Evolutionary conservation across 2,888 invertebrate genomes (phyloP), one percentile per base, ranked within the genome.

Genomic region (Lepidochrysops patricia): DNA sequence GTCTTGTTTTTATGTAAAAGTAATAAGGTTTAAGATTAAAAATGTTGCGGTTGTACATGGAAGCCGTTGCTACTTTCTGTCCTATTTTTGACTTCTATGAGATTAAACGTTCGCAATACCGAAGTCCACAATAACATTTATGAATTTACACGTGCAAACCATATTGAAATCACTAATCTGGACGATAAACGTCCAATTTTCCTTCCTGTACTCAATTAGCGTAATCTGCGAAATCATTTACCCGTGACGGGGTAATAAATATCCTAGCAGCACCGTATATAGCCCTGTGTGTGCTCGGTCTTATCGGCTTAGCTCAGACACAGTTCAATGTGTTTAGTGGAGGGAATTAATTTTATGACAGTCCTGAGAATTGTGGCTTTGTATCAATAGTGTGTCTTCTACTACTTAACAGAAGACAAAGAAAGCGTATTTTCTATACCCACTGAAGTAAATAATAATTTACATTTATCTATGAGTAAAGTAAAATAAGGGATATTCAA

Each of bases 331-430:
- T 43, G 43, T 43, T 43, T 43, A 43, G 15, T 23, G 43, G 19
- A 19, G 43, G 23, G 19, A 43, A 43, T 43, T 43, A 43, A 43
- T 52, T 52, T 52, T 26, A 52, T 27, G 52, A 27, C 52, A 13
- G 52, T 13, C 27, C 52, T 9, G 13, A 23, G 43, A 43, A 23
- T 23, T 43, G 3, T 19, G 12, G 43, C 19, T 43, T 43, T 43
- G n/a, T n/a, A n/a, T n/a, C n/a, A n/a, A n/a, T n/a, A n/a, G n/a
- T n/a, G n/a, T n/a, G n/a, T n/a, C n/a, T n/a, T n/a, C n/a, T n/a
- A n/a, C n/a, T n/a, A n/a, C n/a, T n/a, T n/a, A n/a, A n/a, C n/a
- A n/a, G n/a, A 9, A 43, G 19, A 43, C 43, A 23, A 19, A 7
- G 7, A 15, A 15, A 43, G 19, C 6, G 12, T 19, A 43, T 2